These are phyloP conservation scores for Pogonocherus hispidulus DNA, from an alignment of 2,888 invertebrate species.

Conservation along the genomic window DNA sequence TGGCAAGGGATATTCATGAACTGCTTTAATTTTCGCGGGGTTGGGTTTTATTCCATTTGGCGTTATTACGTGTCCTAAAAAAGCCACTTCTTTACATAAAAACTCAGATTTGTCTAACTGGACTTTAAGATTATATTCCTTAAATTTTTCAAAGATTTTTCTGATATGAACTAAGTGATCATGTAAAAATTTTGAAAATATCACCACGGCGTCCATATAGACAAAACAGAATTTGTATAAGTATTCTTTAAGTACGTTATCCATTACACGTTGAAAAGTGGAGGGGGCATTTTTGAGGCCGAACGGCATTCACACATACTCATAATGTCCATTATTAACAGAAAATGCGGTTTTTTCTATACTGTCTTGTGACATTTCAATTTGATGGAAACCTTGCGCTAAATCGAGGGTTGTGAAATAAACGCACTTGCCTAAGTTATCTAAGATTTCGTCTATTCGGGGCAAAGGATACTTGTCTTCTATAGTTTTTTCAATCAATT, in stretches of 20 bases:
- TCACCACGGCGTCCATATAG: conserved; percentile 49
- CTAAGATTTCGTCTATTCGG: conserved; percentile 53
- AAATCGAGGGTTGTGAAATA: conserved; percentile 53
- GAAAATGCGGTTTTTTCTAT: conserved; percentile 55
- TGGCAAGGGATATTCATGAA: conserved; percentile 44
- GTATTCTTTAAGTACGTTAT: conserved; percentile 47
- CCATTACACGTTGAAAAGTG: conserved; percentile 55
- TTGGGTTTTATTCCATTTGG: conserved; percentile 48
- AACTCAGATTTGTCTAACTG: conserved; percentile 48
- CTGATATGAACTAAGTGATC: conserved; percentile 43
- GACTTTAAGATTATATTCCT: conserved; percentile 43
- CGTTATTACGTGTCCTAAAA: conserved; percentile 46
- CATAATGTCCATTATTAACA: conserved; percentile 50
- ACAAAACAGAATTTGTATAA: conserved; percentile 45
- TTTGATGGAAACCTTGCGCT: conserved; percentile 56
- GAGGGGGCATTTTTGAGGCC: conserved; percentile 53
- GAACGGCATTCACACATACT: conserved; percentile 54
- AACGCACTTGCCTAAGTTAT: conserved; percentile 50
- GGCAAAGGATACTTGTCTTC: conserved; percentile 39
- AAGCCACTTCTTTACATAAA: conserved; percentile 39
- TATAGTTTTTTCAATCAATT: conserved; percentile 30
- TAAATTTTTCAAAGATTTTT: conserved; percentile 45
- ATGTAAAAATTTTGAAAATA: conserved; percentile 46
- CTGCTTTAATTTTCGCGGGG: conserved; percentile 41
- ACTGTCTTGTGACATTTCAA: conserved; percentile 47